Evolutionary conservation across 2,888 invertebrate genomes (phyloP), one percentile per base, ranked within the genome.

Genomic region (Lapara coniferarum): DNA sequence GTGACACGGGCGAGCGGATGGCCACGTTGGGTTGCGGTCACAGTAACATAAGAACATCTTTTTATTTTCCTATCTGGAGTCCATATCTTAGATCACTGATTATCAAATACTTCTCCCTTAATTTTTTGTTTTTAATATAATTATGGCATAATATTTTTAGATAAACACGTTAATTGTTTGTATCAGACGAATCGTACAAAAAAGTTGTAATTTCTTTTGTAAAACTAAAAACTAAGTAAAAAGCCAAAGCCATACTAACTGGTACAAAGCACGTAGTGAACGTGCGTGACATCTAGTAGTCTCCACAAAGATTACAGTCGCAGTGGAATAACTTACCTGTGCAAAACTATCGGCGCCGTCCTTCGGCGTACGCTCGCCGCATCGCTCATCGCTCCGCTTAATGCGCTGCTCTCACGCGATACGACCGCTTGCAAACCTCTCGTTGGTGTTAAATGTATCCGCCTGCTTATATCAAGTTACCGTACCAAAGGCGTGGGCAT

Each of bases 401-500:
- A 86, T 82, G 85, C 84, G 66, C 69, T 67, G 69, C 71, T 70
- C 80, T 71, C 86, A 84, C 85, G 85, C 87, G 75, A 85, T 78
- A 74, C 80, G 75, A 78, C 81, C 81, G 83, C 85, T 84, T 80
- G 85, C 85, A 71, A 86, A 85, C 83, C 89, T 89, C 87, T 86
- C 84, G 74, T 77, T 84, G 84, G 92, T 91, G 93, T 92, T 92
- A 92, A 92, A 92, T 89, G 93, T 92, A 91, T 91, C 90, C 89
- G 89, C 86, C 87, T 85, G 87, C 84, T 87, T 86, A 88, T 92
- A 92, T 93, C 93, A 82, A 85, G 92, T 93, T 93, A 92, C 93
- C 85, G 86, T 90, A 87, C 86, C 85, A 85, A 89, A 93, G 91
- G 93, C 93, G 93, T 93, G 92, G 93, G 93, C 93, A 93, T 92